These are phyloP conservation scores for Micromys minutus DNA, from an alignment of 2,113 vertebrate species.

Conservation along the genomic window DNA sequence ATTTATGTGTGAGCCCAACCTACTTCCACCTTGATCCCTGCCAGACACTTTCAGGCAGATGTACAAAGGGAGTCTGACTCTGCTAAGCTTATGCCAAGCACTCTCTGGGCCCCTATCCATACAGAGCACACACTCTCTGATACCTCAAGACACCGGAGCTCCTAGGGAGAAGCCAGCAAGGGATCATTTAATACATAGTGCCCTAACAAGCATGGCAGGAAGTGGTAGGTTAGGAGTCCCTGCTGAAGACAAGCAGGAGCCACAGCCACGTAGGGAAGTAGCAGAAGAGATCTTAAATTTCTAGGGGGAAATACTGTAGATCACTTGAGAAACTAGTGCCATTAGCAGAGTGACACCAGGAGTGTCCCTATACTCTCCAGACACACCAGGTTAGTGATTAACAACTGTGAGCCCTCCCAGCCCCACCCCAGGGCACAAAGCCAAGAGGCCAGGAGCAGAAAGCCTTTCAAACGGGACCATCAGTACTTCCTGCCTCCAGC, in stretches of 20 bases:
- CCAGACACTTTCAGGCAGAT: not conserved
- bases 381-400: not conserved
- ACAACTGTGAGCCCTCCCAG: not conserved
- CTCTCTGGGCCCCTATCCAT: fast-evolving
- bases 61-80: not conserved
- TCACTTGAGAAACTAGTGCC: not conserved
- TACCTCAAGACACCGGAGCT: not conserved
- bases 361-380: not conserved
- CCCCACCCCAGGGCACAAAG: not conserved
- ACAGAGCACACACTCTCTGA: not conserved
- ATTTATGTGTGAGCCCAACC: not conserved
- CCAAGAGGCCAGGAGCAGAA: not conserved
- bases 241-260: not conserved
- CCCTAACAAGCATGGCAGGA: not conserved
- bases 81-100: not conserved
- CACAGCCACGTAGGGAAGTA: not conserved
- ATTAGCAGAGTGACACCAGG: not conserved
- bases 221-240: not conserved
- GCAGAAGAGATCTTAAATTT: not conserved
- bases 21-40: too few species aligned
- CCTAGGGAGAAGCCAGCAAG: not conserved
- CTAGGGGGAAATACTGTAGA: not conserved
- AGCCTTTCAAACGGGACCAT: fast-evolving
- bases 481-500: fast-evolving
- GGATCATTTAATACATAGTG: too few species aligned